Evolutionary conservation across 2,113 vertebrate genomes (phyloP).

Genomic region (Nothobranchius furzeri): DNA sequence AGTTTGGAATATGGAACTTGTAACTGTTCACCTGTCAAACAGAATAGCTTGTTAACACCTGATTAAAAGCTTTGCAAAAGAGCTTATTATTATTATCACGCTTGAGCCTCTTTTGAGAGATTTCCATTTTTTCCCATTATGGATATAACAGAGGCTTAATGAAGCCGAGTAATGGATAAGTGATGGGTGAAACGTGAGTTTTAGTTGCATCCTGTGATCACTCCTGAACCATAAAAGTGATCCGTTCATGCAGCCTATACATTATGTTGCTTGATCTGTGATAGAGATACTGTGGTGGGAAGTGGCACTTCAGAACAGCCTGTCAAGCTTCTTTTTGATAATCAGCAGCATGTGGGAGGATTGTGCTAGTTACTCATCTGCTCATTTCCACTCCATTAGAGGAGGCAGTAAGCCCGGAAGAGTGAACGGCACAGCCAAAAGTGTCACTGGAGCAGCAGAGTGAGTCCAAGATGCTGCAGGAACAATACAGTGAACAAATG

Average conservation of each 20-base stretch:
- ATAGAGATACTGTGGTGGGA: neutral
- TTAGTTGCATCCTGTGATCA: neutral
- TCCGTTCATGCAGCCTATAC: neutral
- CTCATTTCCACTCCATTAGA: constrained; percentile 20
- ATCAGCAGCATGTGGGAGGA: constrained; percentile 21
- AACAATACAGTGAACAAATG: constrained; percentile 8
- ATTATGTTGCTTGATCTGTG: neutral
- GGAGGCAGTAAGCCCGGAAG: neutral
- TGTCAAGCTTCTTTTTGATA: constrained; percentile 10
- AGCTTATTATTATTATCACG: neutral
- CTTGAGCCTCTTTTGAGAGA: neutral
- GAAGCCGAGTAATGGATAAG: no score
- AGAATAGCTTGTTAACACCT: neutral
- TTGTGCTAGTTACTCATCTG: constrained; percentile 20
- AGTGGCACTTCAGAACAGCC: neutral
- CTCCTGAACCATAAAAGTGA: neutral
- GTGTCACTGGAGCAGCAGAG: neutral
- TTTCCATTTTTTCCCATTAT: neutral
- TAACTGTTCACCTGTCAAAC: neutral
- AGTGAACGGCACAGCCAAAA: neutral
- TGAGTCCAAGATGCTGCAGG: neutral
- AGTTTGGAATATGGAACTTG: neutral
- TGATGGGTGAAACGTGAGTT: neutral
- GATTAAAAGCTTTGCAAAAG: neutral
- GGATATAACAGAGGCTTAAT: neutral